Evolutionary conservation across 2,888 invertebrate species (phyloP), one percentile per base, ranked within the genome.

Genomic region (Volucella zonaria): DNA sequence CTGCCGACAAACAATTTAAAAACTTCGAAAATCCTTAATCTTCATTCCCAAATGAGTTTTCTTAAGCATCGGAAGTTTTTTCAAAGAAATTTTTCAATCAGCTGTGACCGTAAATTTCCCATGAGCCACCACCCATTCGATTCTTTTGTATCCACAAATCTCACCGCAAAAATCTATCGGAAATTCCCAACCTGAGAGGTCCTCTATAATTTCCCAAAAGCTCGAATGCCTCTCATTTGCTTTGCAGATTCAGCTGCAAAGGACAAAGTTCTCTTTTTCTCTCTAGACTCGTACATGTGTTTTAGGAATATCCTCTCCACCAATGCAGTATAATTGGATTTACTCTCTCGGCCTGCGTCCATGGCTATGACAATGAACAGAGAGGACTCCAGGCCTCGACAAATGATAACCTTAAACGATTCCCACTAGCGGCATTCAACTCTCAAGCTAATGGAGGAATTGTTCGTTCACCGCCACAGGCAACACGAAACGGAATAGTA

Each of bases 321-420:
- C 74, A 71, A 80, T 83, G 83, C 83, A 67, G 83, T 83, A 83
- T 80, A 76, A 66, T 80, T 71, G n/a, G 47, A 42, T 75, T 66
- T 14, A 6, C 38, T 71, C 49, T 76, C 79, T 75, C 76, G 62
- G 45, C 58, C 58, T 78, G 54, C 64, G 83, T 79, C 80, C 83
- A 61, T 83, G 83, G 75, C 80, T 80, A 43, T 83, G 83, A 80
- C 80, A 83, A 47, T 83, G 83, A 83, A 79, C 52, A 3, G 11
- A 68, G 62, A 64, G 62, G 49, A 59, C 45, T 56, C 38, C 40
- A 68, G 47, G 31, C 66, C 62, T 40, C 31, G 10, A 23, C 12
- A 10, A 15, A 38, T 42, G 64, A 56, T 51, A 78, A 78, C 67
- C 58, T 51, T 51, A 70, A 76, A 66, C 54, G 31, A 6, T 31